A percentile compares a stretch with the other conserved stretches of the same genome.
Evolutionary conservation across 2,113 vertebrate genomes (phyloP).

Genomic region (Mustela lutreola): DNA sequence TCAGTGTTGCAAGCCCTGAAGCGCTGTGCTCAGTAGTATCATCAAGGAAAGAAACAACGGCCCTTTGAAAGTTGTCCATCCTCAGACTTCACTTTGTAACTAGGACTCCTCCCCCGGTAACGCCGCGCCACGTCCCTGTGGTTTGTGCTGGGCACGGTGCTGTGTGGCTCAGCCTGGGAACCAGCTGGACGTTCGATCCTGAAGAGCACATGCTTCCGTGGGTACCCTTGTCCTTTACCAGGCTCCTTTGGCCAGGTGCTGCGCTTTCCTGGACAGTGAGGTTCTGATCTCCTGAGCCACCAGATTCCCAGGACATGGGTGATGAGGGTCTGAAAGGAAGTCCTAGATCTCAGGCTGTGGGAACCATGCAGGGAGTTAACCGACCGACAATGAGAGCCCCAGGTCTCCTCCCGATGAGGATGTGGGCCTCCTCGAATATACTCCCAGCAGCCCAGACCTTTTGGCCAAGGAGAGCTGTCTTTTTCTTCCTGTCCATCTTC

Average conservation of each 20-base stretch:
- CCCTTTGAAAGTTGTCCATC: not conserved
- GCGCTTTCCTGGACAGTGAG: not conserved
- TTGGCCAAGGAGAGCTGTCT: not conserved
- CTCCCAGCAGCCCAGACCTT: not conserved
- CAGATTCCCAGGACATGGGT: constrained; percentile 3
- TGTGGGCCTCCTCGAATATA: not conserved
- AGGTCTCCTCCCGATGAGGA: not conserved
- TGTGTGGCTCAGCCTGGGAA: not conserved
- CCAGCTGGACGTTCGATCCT: not conserved
- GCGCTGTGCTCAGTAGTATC: not conserved
- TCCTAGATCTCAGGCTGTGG: not conserved
- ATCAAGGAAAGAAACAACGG: not conserved
- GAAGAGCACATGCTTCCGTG: not conserved
- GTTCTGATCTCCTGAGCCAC: not conserved
- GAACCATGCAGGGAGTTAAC: not conserved
- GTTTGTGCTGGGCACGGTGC: not conserved
- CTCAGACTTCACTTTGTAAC: not conserved
- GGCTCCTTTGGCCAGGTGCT: not conserved
- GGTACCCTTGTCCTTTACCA: not conserved
- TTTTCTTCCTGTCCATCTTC: not conserved
- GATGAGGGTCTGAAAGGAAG: constrained; percentile 14
- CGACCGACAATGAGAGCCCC: not conserved
- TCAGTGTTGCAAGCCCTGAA: not conserved
- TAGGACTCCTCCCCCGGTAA: not conserved
- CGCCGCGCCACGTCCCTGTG: not conserved